Evolutionary conservation across 2,113 vertebrate genomes (phyloP).

Genomic region (Odobenus rosmarus): DNA sequence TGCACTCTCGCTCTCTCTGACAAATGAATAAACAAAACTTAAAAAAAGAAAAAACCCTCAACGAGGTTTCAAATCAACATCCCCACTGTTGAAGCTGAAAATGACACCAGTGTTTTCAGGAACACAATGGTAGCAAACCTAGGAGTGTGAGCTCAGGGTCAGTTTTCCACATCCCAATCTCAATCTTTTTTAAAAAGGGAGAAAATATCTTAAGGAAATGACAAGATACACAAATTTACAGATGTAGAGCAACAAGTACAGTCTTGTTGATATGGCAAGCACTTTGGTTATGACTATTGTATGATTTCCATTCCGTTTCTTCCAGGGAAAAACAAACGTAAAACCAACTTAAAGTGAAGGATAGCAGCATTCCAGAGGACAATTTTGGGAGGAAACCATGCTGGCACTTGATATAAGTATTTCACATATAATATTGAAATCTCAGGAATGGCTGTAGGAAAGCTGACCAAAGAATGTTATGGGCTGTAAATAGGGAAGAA

Average conservation of each 20-base stretch:
- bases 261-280: not conserved
- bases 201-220: not conserved
- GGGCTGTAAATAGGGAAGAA: not conserved
- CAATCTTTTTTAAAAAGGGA: not conserved
- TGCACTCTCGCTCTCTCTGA: too few species aligned
- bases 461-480: not conserved
- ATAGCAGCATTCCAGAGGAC: not conserved
- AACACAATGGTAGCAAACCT: not conserved
- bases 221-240: not conserved
- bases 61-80: not conserved
- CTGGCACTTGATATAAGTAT: not conserved
- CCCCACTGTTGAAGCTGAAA: not conserved
- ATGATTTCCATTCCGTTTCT: not conserved
- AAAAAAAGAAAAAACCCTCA: too few species aligned
- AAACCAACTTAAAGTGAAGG: not conserved
- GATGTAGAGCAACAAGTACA: not conserved
- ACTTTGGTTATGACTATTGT: not conserved
- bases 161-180: not conserved
- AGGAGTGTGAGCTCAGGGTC: not conserved
- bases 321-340: not conserved
- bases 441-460: too few species aligned
- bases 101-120: not conserved
- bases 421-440: not conserved
- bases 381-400: not conserved
- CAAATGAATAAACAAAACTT: too few species aligned